These are phyloP conservation scores for Pelusios castaneus DNA, from an alignment of 2,113 vertebrate species.

Conservation along the genomic window DNA sequence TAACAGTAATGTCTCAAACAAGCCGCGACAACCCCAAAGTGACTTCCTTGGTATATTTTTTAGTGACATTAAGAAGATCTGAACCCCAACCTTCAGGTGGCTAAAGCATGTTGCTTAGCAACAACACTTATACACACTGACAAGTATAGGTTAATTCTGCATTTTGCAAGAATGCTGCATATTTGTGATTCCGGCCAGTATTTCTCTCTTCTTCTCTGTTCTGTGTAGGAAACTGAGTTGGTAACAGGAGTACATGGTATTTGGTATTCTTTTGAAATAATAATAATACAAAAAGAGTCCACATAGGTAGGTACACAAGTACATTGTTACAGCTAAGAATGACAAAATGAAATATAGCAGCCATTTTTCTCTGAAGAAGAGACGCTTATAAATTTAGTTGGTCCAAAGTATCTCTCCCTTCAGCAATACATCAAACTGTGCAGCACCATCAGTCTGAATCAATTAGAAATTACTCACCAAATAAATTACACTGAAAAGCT, in stretches of 20 bases:
- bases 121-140: conserved; percentile 5
- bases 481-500: conserved; percentile 79
- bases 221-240: neutral
- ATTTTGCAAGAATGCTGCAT: neutral
- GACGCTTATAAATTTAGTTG: conserved; percentile 78
- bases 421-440: conserved; percentile 78
- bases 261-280: neutral
- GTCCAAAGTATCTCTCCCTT: conserved; percentile 74
- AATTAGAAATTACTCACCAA: conserved; percentile 86
- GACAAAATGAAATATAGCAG: conserved; percentile 83
- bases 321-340: conserved; percentile 73
- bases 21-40: conserved; percentile 58
- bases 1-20: conserved; percentile 57
- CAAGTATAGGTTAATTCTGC: neutral
- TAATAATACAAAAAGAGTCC: neutral
- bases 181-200: neutral
- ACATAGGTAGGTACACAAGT: conserved; percentile 62
- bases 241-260: neutral
- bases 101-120: conserved; percentile 75
- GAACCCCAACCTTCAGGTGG: conserved; percentile 73
- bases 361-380: conserved; percentile 81
- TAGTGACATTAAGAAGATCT: conserved; percentile 71
- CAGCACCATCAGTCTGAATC: conserved; percentile 81
- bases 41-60: conserved; percentile 73
- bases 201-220: neutral